Evolutionary conservation across 2,113 vertebrate species (phyloP), one percentile per base, ranked within the genome.

Genomic region (Pelvicachromis taeniatus): DNA sequence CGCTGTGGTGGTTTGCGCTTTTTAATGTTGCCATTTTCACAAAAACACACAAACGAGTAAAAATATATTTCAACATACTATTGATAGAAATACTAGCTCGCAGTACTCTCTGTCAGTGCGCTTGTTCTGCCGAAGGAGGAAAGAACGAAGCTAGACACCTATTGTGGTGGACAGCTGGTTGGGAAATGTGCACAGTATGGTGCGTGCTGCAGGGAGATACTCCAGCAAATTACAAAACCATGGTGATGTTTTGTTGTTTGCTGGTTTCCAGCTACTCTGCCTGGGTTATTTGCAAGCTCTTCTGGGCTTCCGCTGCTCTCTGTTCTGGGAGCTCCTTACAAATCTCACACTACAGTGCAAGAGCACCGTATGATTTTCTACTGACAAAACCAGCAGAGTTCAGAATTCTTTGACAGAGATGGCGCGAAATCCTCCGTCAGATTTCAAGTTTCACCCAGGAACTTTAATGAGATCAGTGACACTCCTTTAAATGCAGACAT

Each of bases 151-250:
- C 33, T 21, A 45, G 70, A 85, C 45, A 88, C 52, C 85, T 85
- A 89, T 80, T 91, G 83, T 80, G 70, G 38, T 80, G 82, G 61
- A 83, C 86, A 87, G 65, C 87, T 86, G 87, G 17, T 63, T 68
- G 75, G 17, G 70, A 90, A 65, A 82, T 86, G 56, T 23, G 31
- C 68, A 83, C 85, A 78, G 80, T 54, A 56, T 58, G 85, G 61
- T 45, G 65, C 21, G 31, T 68, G 81, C 77, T 77, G 38, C 65
- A 75, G 53, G 16, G 19, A 87, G 31, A 85, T 16, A n/a, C 13
- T 33, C 45, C 21, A 21, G 14, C 82, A 80, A 80, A 85, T 87
- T 78, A 82, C 42, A 83, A 85, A 82, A 81, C 50, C 23, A 6
- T 58, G 26, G 83, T 81, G 63, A 87, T 79, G 42, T 86, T 82